These are phyloP conservation scores for Melospiza georgiana DNA, from an alignment of 2,113 vertebrate genomes.

Conservation along the genomic window DNA sequence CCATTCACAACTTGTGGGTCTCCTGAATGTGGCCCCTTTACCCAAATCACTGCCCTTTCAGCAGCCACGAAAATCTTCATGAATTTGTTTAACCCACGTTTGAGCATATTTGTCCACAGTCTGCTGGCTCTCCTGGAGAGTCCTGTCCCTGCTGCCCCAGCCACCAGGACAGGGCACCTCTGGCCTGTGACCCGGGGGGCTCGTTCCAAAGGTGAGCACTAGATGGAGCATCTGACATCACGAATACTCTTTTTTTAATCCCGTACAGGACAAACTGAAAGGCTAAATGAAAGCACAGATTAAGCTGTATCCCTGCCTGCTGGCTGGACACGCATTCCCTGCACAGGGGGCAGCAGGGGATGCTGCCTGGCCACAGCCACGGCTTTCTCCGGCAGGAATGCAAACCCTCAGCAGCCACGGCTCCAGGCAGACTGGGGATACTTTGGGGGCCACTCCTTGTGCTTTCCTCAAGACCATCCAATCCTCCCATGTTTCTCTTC, in stretches of 20 bases:
- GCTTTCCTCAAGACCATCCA: background rate
- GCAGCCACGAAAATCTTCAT: background rate
- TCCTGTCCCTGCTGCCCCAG: rapidly evolving
- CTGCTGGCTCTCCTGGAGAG: rapidly evolving
- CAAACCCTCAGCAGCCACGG: background rate
- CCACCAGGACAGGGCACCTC: background rate
- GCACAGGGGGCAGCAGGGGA: background rate
- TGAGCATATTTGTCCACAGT: rapidly evolving
- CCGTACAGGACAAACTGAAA: background rate
- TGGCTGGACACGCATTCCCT: rapidly evolving
- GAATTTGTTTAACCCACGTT: background rate
- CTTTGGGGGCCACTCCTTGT: background rate
- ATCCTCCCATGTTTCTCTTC: background rate
- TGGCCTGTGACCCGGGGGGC: background rate
- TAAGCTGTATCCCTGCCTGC: background rate
- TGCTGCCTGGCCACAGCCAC: background rate
- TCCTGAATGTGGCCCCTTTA: rapidly evolving
- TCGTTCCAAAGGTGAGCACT: slow-evolving; percentile 45
- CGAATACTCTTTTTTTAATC: background rate
- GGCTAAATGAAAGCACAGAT: background rate
- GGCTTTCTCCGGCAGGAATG: background rate
- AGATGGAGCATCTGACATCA: slow-evolving; percentile 52
- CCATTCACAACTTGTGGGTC: rapidly evolving
- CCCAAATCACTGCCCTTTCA: background rate
- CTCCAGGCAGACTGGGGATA: rapidly evolving